phyloP scores from a whole-genome alignment of 1,140 invertebrate genomes.

The Diorhabda elongata region DNA sequence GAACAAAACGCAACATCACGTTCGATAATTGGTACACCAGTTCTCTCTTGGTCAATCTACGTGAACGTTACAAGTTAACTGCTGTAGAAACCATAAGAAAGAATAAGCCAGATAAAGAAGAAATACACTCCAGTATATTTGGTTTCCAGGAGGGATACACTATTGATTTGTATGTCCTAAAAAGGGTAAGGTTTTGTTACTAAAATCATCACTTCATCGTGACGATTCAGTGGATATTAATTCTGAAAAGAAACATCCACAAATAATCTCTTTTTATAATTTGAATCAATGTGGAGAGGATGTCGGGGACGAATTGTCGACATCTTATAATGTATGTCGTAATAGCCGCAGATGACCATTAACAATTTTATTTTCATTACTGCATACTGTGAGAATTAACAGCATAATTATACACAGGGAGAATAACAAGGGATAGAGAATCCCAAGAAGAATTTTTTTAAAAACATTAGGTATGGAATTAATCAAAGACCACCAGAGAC shows the following conservation, averaged over 20 bases:
- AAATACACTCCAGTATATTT: background rate
- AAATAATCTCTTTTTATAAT: background rate
- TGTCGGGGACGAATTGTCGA: background rate
- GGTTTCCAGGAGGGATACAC: background rate
- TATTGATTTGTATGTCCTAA: background rate
- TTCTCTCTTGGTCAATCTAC: background rate
- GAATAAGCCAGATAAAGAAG: background rate
- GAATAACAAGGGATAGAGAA: background rate
- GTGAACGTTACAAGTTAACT: background rate
- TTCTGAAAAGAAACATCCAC: too few relatives aligned
- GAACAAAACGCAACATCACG: constrained; percentile 41
- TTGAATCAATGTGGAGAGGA: background rate
- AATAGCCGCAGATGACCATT: background rate
- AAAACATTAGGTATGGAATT: background rate
- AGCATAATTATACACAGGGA: background rate
- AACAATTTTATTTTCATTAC: background rate
- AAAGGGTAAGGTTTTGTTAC: background rate
- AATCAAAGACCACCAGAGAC: background rate
- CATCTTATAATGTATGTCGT: background rate
- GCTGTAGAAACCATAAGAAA: background rate
- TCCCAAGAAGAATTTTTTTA: background rate
- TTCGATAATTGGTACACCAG: constrained; percentile 26
- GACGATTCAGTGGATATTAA: too few relatives aligned
- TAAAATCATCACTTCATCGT: too few relatives aligned
- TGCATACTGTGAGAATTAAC: background rate